Percentiles rank a stretch among this genome's conserved stretches.
phyloP scores from a whole-genome alignment of 53 echinoderm and acorn worm species.

The Mesocentrotus franciscanus region DNA sequence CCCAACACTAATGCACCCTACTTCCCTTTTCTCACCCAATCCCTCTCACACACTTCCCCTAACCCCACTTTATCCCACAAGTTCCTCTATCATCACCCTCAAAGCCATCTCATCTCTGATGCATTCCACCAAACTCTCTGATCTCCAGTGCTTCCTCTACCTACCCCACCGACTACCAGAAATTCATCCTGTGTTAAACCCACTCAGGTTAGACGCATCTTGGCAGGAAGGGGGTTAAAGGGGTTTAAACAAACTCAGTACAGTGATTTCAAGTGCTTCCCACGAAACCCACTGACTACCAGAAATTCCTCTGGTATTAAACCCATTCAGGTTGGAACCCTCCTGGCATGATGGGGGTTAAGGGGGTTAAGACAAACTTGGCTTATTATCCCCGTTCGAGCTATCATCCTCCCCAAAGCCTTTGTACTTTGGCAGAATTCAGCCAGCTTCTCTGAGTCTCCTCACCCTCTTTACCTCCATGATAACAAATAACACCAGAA shows the following conservation, averaged over 20 bases:
- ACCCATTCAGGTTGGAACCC: no score
- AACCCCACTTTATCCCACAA: slow-evolving; percentile 17
- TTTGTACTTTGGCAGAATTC: not conserved
- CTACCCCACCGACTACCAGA: not conserved
- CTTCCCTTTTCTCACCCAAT: slow-evolving; percentile 18
- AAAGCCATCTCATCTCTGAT: not conserved
- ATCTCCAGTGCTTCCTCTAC: not conserved
- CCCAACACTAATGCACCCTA: slow-evolving; percentile 52
- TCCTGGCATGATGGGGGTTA: not conserved
- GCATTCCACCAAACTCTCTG: not conserved
- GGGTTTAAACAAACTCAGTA: not conserved
- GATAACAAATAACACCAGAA: not conserved
- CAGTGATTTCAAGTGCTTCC: not conserved
- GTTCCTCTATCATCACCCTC: slow-evolving; percentile 26
- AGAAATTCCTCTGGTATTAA: no score
- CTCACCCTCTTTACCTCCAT: not conserved
- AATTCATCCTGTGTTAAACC: not conserved
- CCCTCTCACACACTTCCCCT: slow-evolving; percentile 24
- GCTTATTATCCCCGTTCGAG: not conserved
- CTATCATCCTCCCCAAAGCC: not conserved
- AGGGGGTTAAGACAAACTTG: not conserved
- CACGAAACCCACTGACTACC: no score
- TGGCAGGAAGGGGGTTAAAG: not conserved
- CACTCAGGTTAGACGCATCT: not conserved
- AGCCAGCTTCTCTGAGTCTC: not conserved